Base-by-base conservation (phyloP, 2,888 invertebrate species). In the Spilosoma lubricipeda region DNA sequence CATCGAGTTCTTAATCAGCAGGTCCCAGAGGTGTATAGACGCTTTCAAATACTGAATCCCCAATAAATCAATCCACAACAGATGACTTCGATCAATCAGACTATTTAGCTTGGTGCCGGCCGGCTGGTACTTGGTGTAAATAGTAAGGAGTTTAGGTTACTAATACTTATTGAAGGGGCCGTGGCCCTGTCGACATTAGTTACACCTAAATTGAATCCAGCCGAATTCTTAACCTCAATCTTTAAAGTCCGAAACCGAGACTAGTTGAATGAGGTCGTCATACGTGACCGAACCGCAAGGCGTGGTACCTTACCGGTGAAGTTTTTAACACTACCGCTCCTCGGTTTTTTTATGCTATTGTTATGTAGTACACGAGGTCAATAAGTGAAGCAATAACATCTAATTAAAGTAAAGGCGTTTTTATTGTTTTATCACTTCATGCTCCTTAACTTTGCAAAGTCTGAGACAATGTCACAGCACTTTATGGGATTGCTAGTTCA, bases 291-390 rank as follows among this genome's bases (percentile, higher is more conserved):
- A 68, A 39, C 33, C 0, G 13, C 7, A 66, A 73, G 77, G 73
- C 68, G 77, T 71, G 75, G 75, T 66, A 63, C 67, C 70, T 72
- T 36, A 65, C 20, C 30, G 3, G 45, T 7, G n/a, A 15, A 70
- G 78, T 81, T 79, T 82, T 77, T 64, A 79, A 27, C 9, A 48
- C 72, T 39, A 69, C 52, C 64, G 39, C 20, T 23, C 67, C 13
- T 75, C 56, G 69, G 39, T 45, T 36, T 71, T 66, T 83, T 83
- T 83, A 81, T 82, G 74, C 48, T 23, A 83, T 83, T 83, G 83
- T 83, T 79, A 77, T 79, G 75, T 83, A 76, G 70, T 77, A 66
- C 66, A 75, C 73, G 83, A 83, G 80, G 83, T 56, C 77, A 66
- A 20, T 72, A 65, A 63, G 33, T 83, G 79, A 82, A 70, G 82